Conservation (phyloP, 2,888 invertebrate species). For the Diadromus collaris region DNA sequence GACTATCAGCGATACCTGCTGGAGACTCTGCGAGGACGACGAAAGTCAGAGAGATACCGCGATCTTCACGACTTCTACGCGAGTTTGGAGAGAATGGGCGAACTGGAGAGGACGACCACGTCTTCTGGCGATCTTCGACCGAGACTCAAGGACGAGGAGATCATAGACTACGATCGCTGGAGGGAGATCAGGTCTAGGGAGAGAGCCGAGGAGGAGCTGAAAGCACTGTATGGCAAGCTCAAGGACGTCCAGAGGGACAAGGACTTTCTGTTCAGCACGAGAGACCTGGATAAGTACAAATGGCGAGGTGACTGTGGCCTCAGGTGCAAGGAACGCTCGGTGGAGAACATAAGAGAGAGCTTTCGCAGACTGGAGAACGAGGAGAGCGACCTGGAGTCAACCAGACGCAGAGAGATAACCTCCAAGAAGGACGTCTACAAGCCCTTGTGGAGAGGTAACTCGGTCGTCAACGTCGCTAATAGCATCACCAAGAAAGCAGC, state of each 20-base stretch:
- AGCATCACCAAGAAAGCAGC: constrained; percentile 85
- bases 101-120: constrained; percentile 89
- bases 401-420: constrained; percentile 79
- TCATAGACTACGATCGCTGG: constrained; percentile 94
- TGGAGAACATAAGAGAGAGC: constrained; percentile 91
- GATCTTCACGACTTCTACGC: constrained; percentile 93
- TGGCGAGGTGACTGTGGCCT: constrained; percentile 90
- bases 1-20: constrained; percentile 87
- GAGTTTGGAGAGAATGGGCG: constrained; percentile 91
- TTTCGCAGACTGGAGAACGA: constrained; percentile 85
- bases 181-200: constrained; percentile 89
- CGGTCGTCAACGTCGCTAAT: constrained; percentile 90
- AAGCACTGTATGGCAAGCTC: constrained; percentile 88
- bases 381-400: constrained; percentile 80
- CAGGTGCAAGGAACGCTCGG: constrained; percentile 91
- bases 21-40: constrained; percentile 85
- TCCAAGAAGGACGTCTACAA: constrained; percentile 87
- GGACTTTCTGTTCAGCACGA: constrained; percentile 91
- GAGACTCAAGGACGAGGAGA: constrained; percentile 88
- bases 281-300: constrained; percentile 86
- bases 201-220: constrained; percentile 91
- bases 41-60: constrained; percentile 89
- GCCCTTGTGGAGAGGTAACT: constrained; percentile 91
- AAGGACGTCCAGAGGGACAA: constrained; percentile 90
- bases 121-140: constrained; percentile 87